Percentiles rank a stretch among this genome's conserved stretches.
phyloP scores from a whole-genome alignment of 2,888 invertebrate genomes.

The Chaetogeoica ovagalla region DNA sequence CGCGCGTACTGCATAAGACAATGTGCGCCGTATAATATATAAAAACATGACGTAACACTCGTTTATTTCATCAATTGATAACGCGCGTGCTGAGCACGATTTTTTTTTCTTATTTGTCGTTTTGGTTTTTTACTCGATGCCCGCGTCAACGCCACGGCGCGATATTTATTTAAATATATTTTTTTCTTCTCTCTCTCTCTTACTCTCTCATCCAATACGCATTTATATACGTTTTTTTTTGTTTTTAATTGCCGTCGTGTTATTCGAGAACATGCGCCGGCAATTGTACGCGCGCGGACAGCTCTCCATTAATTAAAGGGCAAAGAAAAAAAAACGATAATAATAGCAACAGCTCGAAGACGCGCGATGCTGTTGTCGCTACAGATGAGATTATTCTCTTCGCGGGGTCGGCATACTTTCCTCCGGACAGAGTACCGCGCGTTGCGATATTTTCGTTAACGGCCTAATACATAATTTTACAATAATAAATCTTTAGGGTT shows the following conservation, averaged over 20 bases:
- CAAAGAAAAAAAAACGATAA: neutral
- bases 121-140: slow-evolving; percentile 2
- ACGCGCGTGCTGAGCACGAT: slow-evolving; percentile 21
- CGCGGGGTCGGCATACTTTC: too few species aligned
- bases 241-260: neutral
- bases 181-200: neutral
- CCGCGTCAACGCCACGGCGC: neutral
- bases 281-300: neutral
- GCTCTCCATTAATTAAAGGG: slow-evolving; percentile 35
- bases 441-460: too few species aligned
- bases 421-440: too few species aligned
- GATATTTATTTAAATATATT: neutral
- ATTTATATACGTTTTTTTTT: neutral
- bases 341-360: too few species aligned
- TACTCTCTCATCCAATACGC: too few species aligned
- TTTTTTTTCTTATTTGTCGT: slow-evolving; percentile 8
- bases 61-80: slow-evolving; percentile 49
- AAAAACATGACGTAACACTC: slow-evolving; percentile 23
- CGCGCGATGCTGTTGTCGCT: too few species aligned
- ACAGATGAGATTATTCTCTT: too few species aligned
- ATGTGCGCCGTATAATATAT: neutral
- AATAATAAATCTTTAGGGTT: too few species aligned
- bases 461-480: too few species aligned
- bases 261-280: neutral
- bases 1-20: neutral